phyloP scores from a whole-genome alignment of 2,113 vertebrate species.

The Gymnobelideus leadbeateri region DNA sequence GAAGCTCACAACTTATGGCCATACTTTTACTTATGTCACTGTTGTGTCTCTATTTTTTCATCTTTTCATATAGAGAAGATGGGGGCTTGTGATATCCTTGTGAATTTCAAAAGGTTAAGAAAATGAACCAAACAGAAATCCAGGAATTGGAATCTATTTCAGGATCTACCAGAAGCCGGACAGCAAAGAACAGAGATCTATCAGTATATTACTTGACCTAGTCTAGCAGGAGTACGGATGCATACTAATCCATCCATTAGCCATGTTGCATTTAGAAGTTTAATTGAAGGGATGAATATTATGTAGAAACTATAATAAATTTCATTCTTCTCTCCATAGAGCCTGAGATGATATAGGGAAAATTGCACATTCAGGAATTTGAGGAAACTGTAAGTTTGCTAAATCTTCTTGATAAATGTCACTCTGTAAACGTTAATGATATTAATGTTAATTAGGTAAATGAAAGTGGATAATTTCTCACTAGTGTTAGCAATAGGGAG shows the following conservation, averaged over 20 bases:
- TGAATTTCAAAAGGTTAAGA: not conserved
- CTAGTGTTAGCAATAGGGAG: not conserved
- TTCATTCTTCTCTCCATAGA: not conserved
- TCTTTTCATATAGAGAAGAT: not conserved
- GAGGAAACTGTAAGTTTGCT: not conserved
- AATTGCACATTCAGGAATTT: not conserved
- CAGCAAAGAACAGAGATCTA: not conserved
- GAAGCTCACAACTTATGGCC: not conserved
- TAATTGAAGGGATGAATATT: not conserved
- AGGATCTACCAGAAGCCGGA: not conserved
- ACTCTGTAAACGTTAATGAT: not conserved
- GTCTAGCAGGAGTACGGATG: not conserved
- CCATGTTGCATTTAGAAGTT: not conserved
- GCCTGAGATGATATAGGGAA: not conserved
- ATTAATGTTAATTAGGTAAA: not conserved
- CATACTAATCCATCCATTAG: not conserved
- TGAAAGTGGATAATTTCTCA: not conserved
- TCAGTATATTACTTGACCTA: not conserved
- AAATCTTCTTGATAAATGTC: not conserved
- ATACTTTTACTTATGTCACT: not conserved
- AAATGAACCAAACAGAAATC: not conserved
- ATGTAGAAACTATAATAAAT: not conserved
- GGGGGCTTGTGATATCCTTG: not conserved
- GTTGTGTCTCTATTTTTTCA: not conserved
- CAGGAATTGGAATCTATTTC: not conserved